These are phyloP conservation scores for Mactromeris polynyma DNA, from an alignment of 2,888 invertebrate species.

Conservation along the genomic window DNA sequence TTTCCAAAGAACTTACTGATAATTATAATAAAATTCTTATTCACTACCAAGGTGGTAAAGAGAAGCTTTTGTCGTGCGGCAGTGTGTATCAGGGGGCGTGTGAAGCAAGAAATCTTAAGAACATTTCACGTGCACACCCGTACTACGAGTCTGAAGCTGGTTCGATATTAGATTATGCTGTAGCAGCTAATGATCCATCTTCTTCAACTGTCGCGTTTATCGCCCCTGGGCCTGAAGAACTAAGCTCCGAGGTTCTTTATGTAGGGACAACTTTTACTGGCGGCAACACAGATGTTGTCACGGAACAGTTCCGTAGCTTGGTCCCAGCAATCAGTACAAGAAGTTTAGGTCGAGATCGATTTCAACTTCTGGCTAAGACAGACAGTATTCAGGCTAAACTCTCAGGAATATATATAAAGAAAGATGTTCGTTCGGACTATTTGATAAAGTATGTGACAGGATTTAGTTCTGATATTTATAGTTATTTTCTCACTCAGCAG, in stretches of 20 bases:
- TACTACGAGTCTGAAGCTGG: conserved; percentile 68
- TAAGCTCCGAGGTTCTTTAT: conserved; percentile 91
- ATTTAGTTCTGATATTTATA: conserved; percentile 81
- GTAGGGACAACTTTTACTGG: conserved; percentile 93
- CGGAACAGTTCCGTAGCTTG: conserved; percentile 88
- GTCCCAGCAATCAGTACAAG: conserved; percentile 96
- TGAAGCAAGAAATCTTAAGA: conserved; percentile 78
- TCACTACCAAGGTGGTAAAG: conserved; percentile 72
- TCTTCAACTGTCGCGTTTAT: conserved; percentile 99
- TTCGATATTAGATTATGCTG: conserved; percentile 86
- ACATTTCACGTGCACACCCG: conserved; percentile 73
- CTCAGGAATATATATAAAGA: conserved; percentile 76
- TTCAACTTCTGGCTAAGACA: conserved; percentile 72
- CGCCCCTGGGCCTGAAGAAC: conserved; percentile 90
- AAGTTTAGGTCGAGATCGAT: conserved; percentile 73
- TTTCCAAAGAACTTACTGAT: conserved; percentile 72
- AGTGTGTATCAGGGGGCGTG: conserved; percentile 85
- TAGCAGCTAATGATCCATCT: conserved; percentile 97
- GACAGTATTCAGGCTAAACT: conserved; percentile 71
- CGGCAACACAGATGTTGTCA: conserved; percentile 69
- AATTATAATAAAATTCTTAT: conserved; percentile 85
- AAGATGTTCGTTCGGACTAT: conserved; percentile 74
- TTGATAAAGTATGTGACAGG: conserved; percentile 82
- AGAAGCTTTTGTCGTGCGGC: conserved; percentile 85
- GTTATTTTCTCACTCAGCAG: conserved; percentile 93